These are phyloP conservation scores for Petrocephalus sullivani DNA, from an alignment of 2,797 vertebrate genomes.

Conservation along the genomic window DNA sequence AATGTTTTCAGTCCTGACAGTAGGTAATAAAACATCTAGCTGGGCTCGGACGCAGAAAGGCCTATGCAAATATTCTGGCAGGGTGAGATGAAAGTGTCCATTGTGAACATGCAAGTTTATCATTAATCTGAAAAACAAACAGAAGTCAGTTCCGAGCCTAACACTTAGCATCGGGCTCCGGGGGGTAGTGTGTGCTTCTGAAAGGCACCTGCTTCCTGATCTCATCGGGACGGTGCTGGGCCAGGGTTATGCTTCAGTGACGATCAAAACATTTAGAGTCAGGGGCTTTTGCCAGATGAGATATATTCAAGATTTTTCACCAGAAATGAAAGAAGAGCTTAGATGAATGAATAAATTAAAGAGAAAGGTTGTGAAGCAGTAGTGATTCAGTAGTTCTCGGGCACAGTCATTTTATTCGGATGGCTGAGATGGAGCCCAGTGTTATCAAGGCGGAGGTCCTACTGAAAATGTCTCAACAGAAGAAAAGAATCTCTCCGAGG, in stretches of 20 bases:
- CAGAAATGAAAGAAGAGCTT: background rate
- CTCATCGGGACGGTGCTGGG: background rate
- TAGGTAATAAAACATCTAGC: background rate
- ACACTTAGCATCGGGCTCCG: background rate
- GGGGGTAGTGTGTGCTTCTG: background rate
- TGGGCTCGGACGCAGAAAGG: background rate
- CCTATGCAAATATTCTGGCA: background rate
- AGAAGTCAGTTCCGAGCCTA: background rate
- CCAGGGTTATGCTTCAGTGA: background rate
- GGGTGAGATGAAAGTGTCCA: background rate
- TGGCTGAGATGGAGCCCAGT: constrained; percentile 41
- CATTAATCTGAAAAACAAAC: constrained; percentile 8
- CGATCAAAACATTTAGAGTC: background rate
- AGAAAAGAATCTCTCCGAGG: constrained; percentile 55
- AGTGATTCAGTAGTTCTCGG: background rate
- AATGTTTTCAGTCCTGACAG: background rate
- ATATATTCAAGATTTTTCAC: background rate
- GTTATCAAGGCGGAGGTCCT: constrained; percentile 54
- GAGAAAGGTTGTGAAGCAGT: background rate
- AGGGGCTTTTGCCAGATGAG: background rate
- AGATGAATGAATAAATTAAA: background rate
- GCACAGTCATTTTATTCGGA: background rate
- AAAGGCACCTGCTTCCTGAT: constrained; percentile 3
- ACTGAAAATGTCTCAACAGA: constrained; percentile 60
- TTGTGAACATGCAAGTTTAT: constrained; percentile 17